Evolutionary conservation across 2,888 invertebrate species (phyloP).

Genomic region (Pandemis cinnamomeana): DNA sequence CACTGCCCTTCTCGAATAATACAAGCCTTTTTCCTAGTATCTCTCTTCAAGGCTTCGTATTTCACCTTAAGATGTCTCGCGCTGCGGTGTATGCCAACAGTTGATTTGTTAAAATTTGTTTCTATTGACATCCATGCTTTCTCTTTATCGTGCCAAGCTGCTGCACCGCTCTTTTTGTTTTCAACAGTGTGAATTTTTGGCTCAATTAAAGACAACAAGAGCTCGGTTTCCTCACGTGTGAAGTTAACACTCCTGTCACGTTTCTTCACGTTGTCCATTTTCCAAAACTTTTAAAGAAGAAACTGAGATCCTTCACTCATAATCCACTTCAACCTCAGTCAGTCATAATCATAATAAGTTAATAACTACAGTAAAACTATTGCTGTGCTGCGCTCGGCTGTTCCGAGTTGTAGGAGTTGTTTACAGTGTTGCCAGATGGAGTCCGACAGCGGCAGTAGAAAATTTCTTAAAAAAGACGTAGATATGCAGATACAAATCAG

Average conservation of each 20-base stretch:
- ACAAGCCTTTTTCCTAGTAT: slow-evolving; percentile 2
- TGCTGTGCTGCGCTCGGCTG: no score
- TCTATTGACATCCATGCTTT: slow-evolving; percentile 1
- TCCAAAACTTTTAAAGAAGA: not conserved
- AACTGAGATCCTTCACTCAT: not conserved
- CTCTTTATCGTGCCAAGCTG: slow-evolving; percentile 2
- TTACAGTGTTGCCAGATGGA: no score
- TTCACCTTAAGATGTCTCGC: slow-evolving; percentile 10
- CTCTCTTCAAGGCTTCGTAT: slow-evolving; percentile 6
- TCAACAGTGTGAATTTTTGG: not conserved
- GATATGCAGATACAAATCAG: no score
- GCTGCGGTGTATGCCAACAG: not conserved
- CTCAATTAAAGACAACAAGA: not conserved
- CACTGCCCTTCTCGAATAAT: not conserved
- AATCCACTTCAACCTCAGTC: no score
- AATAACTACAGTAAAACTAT: no score
- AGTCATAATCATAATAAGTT: no score
- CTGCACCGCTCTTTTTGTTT: not conserved
- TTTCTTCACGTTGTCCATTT: slow-evolving; percentile 2
- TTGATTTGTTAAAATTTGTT: not conserved
- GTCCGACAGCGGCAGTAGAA: no score
- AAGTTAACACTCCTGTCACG: not conserved
- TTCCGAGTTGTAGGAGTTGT: no score
- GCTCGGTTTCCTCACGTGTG: not conserved
- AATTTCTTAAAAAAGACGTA: no score